Evolutionary conservation across 1,140 invertebrate genomes (phyloP).

Genomic region (Tyrophagus putrescentiae): DNA sequence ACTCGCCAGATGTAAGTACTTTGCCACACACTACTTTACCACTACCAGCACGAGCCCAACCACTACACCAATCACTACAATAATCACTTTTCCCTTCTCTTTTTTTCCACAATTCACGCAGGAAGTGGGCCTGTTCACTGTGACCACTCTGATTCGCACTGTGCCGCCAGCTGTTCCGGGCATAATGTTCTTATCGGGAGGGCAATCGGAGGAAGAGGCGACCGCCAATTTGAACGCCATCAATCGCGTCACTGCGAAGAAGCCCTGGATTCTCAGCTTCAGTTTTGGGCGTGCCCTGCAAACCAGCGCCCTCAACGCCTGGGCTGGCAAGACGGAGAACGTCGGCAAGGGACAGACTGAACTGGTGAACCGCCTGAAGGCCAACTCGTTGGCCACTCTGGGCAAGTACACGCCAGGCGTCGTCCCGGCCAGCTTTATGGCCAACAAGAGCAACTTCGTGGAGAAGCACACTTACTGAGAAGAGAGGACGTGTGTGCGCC

Average conservation of each 20-base stretch:
- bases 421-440: slow-evolving; percentile 47
- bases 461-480: slow-evolving; percentile 29
- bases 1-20: slow-evolving; percentile 42
- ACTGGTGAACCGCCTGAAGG: slow-evolving; percentile 75
- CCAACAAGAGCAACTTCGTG: slow-evolving; percentile 53
- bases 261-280: slow-evolving; percentile 91
- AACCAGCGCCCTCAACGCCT: slow-evolving; percentile 80
- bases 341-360: slow-evolving; percentile 64
- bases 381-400: slow-evolving; percentile 57
- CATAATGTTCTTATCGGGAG: slow-evolving; percentile 85
- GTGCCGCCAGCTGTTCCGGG: slow-evolving; percentile 79
- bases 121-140: slow-evolving; percentile 63
- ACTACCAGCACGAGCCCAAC: no score
- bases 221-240: slow-evolving; percentile 86
- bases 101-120: neutral
- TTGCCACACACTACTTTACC: neutral
- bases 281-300: slow-evolving; percentile 74
- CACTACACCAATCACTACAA: no score
- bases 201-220: slow-evolving; percentile 91
- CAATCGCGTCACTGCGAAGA: slow-evolving; percentile 61
- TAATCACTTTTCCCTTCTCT: no score
- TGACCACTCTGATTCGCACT: slow-evolving; percentile 66
- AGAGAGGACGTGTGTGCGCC: no score
- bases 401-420: slow-evolving; percentile 61
- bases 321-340: slow-evolving; percentile 78